These are phyloP conservation scores for Isoperla grammatica DNA, from an alignment of 2,888 invertebrate species.

Conservation along the genomic window DNA sequence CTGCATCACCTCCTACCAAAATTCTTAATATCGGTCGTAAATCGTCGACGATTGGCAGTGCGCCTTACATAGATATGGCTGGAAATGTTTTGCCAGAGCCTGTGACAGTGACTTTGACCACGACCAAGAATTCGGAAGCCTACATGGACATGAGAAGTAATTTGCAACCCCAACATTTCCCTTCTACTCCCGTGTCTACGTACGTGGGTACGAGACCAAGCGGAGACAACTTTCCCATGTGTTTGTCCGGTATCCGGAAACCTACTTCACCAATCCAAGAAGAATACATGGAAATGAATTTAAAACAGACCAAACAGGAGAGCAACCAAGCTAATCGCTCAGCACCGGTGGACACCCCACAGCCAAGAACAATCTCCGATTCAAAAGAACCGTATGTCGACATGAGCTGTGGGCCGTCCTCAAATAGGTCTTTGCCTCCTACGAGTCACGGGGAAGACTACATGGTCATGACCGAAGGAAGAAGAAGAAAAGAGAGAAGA, in stretches of 20 bases:
- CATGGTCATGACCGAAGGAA: constrained; percentile 48
- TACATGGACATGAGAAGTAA: constrained; percentile 42
- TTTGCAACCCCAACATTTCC: constrained; percentile 33
- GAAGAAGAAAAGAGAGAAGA: constrained; percentile 38
- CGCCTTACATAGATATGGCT: not conserved
- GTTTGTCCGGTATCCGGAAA: constrained; percentile 9
- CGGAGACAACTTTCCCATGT: constrained; percentile 3
- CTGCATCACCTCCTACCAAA: not conserved
- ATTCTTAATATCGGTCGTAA: not conserved
- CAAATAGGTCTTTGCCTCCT: constrained; percentile 40
- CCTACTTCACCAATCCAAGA: constrained; percentile 29
- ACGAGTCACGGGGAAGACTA: constrained; percentile 45
- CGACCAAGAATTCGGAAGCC: constrained; percentile 34
- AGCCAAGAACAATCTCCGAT: constrained; percentile 46
- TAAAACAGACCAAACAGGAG: constrained; percentile 29
- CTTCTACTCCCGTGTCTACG: constrained; percentile 34
- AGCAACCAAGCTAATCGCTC: constrained; percentile 33
- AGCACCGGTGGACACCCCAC: constrained; percentile 43
- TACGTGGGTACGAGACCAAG: not conserved
- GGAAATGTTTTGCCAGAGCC: not conserved
- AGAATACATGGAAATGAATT: constrained; percentile 29
- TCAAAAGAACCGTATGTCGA: constrained; percentile 65
- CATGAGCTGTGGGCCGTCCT: constrained; percentile 50
- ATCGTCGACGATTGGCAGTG: not conserved
- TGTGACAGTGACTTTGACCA: constrained; percentile 1